Evolutionary conservation across 1,140 invertebrate genomes (phyloP).

Genomic region (Drosophila saltans): DNA sequence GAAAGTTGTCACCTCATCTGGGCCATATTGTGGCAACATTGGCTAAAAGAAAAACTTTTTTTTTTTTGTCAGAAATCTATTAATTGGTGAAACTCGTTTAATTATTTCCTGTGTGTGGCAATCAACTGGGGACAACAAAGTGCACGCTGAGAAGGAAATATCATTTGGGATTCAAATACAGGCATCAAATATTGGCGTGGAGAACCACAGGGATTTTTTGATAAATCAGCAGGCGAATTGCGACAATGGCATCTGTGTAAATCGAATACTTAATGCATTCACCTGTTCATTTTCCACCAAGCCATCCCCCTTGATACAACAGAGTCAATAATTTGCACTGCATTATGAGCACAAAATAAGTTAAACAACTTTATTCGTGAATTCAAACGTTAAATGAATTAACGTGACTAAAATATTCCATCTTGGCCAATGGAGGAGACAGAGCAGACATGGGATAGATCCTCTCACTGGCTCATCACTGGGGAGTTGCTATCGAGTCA

Average conservation of each 20-base stretch:
- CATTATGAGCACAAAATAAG: conserved; percentile 75
- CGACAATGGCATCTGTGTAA: conserved; percentile 52
- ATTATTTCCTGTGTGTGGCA: conserved; percentile 64
- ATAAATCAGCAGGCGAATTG: conserved; percentile 54
- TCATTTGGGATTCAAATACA: too few relatives aligned
- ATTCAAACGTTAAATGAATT: conserved; percentile 70
- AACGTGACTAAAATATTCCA: conserved; percentile 80
- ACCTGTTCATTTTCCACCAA: conserved; percentile 34
- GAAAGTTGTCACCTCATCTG: conserved; percentile 68
- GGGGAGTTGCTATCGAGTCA: conserved; percentile 29
- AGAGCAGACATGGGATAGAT: conserved; percentile 3
- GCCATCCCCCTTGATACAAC: neutral
- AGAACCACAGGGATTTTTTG: conserved; percentile 22
- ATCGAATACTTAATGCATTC: conserved; percentile 76
- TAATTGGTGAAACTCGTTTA: conserved; percentile 38
- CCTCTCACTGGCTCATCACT: neutral
- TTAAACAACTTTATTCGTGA: conserved; percentile 73
- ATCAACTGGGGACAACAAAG: conserved; percentile 41
- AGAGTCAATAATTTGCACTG: conserved; percentile 65
- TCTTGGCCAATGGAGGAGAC: conserved; percentile 43
- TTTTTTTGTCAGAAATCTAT: conserved; percentile 40
- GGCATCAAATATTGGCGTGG: neutral
- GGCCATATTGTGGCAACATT: conserved; percentile 47
- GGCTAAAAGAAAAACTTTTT: conserved; percentile 45
- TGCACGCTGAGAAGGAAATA: conserved; percentile 41